Evolutionary conservation across 2,113 vertebrate genomes (phyloP).

Genomic region (Ptyas mucosa): DNA sequence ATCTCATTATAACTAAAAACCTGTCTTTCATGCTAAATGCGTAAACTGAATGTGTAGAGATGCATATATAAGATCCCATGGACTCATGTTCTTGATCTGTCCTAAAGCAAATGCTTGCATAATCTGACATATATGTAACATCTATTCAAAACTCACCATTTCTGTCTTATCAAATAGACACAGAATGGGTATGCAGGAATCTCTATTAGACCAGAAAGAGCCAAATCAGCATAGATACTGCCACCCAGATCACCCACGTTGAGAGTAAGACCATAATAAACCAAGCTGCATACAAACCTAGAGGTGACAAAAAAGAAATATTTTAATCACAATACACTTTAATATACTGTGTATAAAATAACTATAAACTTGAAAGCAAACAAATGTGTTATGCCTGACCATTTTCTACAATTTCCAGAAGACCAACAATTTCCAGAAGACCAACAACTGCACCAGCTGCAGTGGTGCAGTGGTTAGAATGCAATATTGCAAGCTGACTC

Average conservation of each 20-base stretch:
- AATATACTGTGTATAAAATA: neutral
- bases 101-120: neutral
- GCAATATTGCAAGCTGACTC: neutral
- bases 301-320: neutral
- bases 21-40: neutral
- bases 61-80: neutral
- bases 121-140: neutral
- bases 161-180: constrained; percentile 77
- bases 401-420: neutral
- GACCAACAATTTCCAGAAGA: neutral
- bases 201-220: constrained; percentile 77
- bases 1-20: neutral
- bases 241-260: constrained; percentile 75
- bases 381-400: neutral
- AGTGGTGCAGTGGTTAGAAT: neutral
- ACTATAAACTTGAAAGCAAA: neutral
- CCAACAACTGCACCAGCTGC: no score
- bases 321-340: neutral
- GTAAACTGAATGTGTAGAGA: neutral
- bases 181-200: constrained; percentile 78
- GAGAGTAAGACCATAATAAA: constrained; percentile 80
- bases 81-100: neutral
- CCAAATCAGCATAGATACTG: constrained; percentile 75
- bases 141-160: constrained; percentile 67
- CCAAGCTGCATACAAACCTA: constrained; percentile 83